A percentile compares a stretch with the other conserved stretches of the same genome.
phyloP scores from a whole-genome alignment of 2,888 invertebrate species.

The Metopia argyrocephala region DNA sequence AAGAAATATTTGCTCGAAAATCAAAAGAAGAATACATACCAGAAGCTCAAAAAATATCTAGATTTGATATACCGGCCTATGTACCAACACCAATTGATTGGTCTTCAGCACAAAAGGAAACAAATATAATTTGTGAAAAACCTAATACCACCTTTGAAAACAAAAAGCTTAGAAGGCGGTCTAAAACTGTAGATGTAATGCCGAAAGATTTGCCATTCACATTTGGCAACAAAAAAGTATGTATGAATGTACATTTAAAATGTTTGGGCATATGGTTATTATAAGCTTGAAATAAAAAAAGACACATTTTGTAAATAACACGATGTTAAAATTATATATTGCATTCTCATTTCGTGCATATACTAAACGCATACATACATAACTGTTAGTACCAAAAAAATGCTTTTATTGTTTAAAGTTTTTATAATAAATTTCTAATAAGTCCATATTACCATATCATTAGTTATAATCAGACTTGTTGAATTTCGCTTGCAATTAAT shows the following conservation, averaged over 20 bases:
- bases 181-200: conserved; percentile 5
- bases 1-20: conserved; percentile 8
- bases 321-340: no score
- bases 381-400: no score
- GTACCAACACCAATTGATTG: conserved; percentile 34
- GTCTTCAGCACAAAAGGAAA: neutral
- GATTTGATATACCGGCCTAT: conserved; percentile 7
- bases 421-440: no score
- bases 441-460: no score
- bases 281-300: no score
- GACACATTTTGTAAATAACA: no score
- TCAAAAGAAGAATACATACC: conserved; percentile 12
- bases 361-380: no score
- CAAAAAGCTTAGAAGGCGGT: neutral
- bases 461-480: no score
- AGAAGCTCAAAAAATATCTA: conserved; percentile 6
- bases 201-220: neutral
- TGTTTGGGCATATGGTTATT: no score
- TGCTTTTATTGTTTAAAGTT: no score
- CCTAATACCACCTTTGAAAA: neutral
- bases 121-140: neutral
- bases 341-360: no score
- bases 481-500: no score
- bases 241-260: neutral
- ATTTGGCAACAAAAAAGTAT: neutral